Evolutionary conservation across 2,888 invertebrate genomes (phyloP).

Genomic region (Hirtodrosophila alboralis): DNA sequence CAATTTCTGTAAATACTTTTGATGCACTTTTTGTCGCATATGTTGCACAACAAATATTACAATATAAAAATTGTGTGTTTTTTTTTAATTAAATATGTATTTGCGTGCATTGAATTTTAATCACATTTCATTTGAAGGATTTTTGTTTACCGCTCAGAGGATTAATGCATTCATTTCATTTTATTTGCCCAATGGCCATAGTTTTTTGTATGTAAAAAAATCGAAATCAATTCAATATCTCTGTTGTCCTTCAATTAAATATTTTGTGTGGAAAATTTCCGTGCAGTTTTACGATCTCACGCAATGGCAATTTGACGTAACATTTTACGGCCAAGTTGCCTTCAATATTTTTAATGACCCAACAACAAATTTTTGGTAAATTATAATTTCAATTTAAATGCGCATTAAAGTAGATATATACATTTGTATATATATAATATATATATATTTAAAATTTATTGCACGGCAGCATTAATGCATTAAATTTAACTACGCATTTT

Average conservation of each 20-base stretch:
- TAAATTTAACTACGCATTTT: conserved; percentile 46
- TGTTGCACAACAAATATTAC: conserved; percentile 27
- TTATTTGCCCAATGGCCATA: conserved; percentile 19
- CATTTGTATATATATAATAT: too few relatives aligned
- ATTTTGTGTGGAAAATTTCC: conserved; percentile 31
- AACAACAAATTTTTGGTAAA: conserved; percentile 29
- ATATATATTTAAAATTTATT: conserved; percentile 59
- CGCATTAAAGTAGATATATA: conserved; percentile 33
- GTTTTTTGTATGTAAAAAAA: too few relatives aligned
- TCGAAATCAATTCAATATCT: conserved; percentile 37
- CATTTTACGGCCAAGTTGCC: conserved; percentile 30
- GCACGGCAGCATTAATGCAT: conserved; percentile 57
- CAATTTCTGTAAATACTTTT: conserved; percentile 29
- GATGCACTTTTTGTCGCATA: conserved; percentile 48
- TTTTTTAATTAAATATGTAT: conserved; percentile 73
- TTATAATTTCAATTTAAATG: conserved; percentile 50
- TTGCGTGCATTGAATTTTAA: conserved; percentile 70
- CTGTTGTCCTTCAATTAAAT: conserved; percentile 43
- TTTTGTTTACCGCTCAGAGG: conserved; percentile 35
- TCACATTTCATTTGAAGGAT: conserved; percentile 53
- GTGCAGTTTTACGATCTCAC: conserved; percentile 26
- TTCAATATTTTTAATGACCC: conserved; percentile 37
- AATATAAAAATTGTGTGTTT: conserved; percentile 20
- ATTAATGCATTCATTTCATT: conserved; percentile 44
- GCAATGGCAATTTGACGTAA: conserved; percentile 14